phyloP scores from a whole-genome alignment of 2,888 invertebrate genomes.

The Habrosyne pyritoides region DNA sequence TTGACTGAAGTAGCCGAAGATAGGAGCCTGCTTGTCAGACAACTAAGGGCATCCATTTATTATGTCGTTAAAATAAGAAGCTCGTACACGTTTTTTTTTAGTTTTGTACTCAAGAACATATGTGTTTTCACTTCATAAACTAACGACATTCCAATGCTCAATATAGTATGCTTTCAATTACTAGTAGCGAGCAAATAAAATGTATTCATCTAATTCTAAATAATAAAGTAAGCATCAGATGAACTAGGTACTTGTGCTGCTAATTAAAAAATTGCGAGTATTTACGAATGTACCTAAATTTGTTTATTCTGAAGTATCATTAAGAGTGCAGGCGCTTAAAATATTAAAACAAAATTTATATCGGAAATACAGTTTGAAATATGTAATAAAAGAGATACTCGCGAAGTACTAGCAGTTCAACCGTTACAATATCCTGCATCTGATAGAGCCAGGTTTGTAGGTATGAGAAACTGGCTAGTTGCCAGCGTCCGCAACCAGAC shows the following conservation, averaged over 20 bases:
- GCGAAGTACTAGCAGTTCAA: neutral
- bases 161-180: constrained; percentile 50
- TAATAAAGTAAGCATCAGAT: constrained; percentile 69
- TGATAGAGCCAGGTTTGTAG: neutral
- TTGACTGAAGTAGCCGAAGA: constrained; percentile 72
- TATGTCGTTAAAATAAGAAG: constrained; percentile 46
- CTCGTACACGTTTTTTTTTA: constrained; percentile 17
- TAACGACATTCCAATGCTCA: constrained; percentile 78
- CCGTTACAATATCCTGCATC: neutral
- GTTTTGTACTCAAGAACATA: constrained; percentile 28
- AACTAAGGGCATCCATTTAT: constrained; percentile 58
- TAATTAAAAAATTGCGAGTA: constrained; percentile 51
- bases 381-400: neutral
- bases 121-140: constrained; percentile 49
- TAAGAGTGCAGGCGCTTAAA: neutral
- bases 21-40: constrained; percentile 79
- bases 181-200: constrained; percentile 65
- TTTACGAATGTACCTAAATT: constrained; percentile 11
- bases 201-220: constrained; percentile 56
- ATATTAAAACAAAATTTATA: constrained; percentile 6
- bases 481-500: constrained; percentile 16
- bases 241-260: constrained; percentile 60
- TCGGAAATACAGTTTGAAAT: neutral
- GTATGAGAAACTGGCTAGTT: constrained; percentile 16
- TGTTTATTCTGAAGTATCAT: neutral